These are phyloP conservation scores for Epinephelus awoara DNA, from an alignment of 2,797 vertebrate species.

Conservation along the genomic window DNA sequence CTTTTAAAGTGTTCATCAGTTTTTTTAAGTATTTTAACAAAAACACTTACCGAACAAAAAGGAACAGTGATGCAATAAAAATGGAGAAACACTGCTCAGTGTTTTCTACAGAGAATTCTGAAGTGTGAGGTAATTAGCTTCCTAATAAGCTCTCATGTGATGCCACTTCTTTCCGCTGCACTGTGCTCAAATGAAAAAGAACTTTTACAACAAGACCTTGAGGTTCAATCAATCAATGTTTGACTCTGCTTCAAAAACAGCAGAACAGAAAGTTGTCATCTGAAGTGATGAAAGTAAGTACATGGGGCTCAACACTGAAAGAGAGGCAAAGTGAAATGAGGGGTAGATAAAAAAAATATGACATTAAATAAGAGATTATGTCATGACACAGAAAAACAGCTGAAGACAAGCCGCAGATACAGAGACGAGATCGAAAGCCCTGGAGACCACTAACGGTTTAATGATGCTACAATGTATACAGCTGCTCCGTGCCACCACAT, in stretches of 20 bases:
- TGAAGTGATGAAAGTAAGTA: conserved; percentile 46
- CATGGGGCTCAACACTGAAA: conserved; percentile 7
- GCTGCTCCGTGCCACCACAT: conserved; percentile 14
- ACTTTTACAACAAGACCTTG: conserved; percentile 12
- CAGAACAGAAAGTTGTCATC: conserved; percentile 37
- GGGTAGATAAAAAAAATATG: not conserved
- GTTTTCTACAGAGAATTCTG: not conserved
- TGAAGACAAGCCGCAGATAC: conserved; percentile 42
- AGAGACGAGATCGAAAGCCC: conserved; percentile 28
- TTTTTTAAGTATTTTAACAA: not conserved
- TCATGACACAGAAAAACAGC: conserved; percentile 39
- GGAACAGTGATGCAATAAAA: not conserved
- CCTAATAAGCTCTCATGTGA: conserved; percentile 4
- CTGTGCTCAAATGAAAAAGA: conserved; percentile 4
- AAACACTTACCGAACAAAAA: not conserved
- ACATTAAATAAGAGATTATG: conserved; percentile 39
- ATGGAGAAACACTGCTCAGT: not conserved
- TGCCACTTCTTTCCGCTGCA: not conserved
- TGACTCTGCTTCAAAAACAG: conserved; percentile 35
- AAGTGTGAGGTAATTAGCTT: conserved; percentile 4
- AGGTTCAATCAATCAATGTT: conserved; percentile 11
- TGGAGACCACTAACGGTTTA: conserved; percentile 36
- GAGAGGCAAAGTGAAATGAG: conserved; percentile 1
- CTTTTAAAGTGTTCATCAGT: not conserved
- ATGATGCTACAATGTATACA: conserved; percentile 37